Percentiles rank a stretch among this genome's conserved stretches.
These are phyloP conservation scores for Lumbricus terrestris DNA, from an alignment of 2,888 invertebrate genomes.

Conservation along the genomic window DNA sequence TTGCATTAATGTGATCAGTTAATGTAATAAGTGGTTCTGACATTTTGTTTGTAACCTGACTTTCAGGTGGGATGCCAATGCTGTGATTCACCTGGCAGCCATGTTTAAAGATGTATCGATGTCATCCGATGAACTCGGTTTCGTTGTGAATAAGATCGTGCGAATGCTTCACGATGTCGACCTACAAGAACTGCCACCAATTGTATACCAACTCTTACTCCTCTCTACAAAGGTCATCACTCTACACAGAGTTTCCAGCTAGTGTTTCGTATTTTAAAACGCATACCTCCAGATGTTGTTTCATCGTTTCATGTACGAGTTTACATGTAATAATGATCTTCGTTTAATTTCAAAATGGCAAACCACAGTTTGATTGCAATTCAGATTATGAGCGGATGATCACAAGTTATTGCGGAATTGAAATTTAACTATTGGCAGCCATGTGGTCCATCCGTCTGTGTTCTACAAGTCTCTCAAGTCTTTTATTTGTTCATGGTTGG, in stretches of 20 bases:
- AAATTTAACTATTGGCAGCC: too few relatives aligned
- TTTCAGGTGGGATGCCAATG: constrained; percentile 50
- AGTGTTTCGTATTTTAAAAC: neutral
- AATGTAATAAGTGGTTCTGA: neutral
- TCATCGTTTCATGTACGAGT: neutral
- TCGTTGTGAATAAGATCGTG: constrained; percentile 55
- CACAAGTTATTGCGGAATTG: too few relatives aligned
- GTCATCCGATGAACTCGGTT: constrained; percentile 51
- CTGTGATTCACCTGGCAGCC: constrained; percentile 51
- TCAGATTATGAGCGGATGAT: too few relatives aligned
- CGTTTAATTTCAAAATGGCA: too few relatives aligned
- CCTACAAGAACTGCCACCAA: constrained; percentile 55
- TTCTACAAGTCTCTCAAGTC: too few relatives aligned
- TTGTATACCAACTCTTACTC: constrained; percentile 57
- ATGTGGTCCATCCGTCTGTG: too few relatives aligned
- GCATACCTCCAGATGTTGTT: neutral
- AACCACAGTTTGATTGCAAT: neutral
- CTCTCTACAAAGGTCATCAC: constrained; percentile 53
- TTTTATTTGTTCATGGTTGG: too few relatives aligned
- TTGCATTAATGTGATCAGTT: too few relatives aligned
- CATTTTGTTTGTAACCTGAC: neutral
- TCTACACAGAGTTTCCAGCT: neutral
- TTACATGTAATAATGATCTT: too few relatives aligned
- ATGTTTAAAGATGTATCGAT: constrained; percentile 56
- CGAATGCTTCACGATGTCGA: constrained; percentile 52